phyloP scores from a whole-genome alignment of 2,113 vertebrate genomes.

The Dipodomys ordii region DNA sequence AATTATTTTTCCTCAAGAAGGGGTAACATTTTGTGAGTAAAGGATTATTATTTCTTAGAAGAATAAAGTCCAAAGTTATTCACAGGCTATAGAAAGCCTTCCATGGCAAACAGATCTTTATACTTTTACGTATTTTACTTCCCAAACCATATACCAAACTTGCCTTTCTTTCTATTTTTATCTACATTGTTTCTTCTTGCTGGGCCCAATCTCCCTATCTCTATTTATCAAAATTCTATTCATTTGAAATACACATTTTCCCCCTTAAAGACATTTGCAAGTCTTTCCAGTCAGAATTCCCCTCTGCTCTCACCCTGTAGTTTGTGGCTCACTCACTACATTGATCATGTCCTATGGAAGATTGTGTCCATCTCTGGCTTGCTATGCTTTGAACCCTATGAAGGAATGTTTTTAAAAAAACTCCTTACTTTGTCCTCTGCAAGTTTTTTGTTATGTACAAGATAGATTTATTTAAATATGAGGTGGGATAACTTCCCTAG shows the following conservation, averaged over 20 bases:
- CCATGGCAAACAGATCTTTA: not conserved
- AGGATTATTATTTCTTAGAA: not conserved
- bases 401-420: not conserved
- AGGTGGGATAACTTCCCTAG: not conserved
- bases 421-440: not conserved
- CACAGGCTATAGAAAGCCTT: not conserved
- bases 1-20: slow-evolving; percentile 35
- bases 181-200: not conserved
- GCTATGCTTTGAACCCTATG: not conserved
- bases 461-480: not conserved
- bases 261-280: not conserved
- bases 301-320: accelerated
- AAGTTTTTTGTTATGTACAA: not conserved
- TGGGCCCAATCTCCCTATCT: not conserved
- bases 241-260: not conserved
- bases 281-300: not conserved
- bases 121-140: not conserved
- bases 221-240: not conserved
- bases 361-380: not conserved
- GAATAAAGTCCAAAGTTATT: not conserved
- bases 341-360: not conserved
- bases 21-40: not conserved
- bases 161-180: not conserved
- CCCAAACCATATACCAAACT: not conserved
- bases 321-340: not conserved